Base-by-base conservation (phyloP, 2,888 invertebrate species). In the Watsonalla binaria region DNA sequence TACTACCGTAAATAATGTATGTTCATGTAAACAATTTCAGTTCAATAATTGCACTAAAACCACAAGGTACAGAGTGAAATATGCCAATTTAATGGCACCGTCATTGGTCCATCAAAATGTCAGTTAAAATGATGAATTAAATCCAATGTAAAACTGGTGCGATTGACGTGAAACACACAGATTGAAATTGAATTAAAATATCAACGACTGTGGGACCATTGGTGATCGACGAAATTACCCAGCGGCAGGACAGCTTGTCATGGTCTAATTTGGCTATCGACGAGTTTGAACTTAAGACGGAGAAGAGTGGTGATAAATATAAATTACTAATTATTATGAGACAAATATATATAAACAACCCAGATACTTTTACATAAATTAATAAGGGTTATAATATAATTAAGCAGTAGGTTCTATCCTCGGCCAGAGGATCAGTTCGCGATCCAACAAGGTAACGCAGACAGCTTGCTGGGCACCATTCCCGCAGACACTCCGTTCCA, bases 71-170 rank as follows among this genome's bases (percentile, higher is more conserved):
- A 73, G 65, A 70, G 60, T 63, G 62, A 62, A 64, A 63, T 70
- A 70, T 62, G 63, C 63, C 74, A 77, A 74, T 78, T 74, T 65
- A 62, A 69, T 61, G 66, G 54, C 55, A 54, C 63, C 64, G 75
- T 75, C 78, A 76, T 59, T 73, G 63, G 68, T 70, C 70, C 68
- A 75, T 76, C 78, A 76, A 70, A 68, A 66, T 64, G 79, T 74
- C 74, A 70, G 74, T 75, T 72, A 74, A 73, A 72, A 77, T 82
- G 74, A 81, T 76, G 72, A 76, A 80, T 82, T 78, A 76, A 81
- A 82, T 78, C 70, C 61, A 60, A 62, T 66, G 70, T 76, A 74
- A 77, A 78, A 76, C 66, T 71, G 64, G 67, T 52, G 60, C 68
- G 72, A 71, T 64, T 62, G 71, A 63, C 68, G 64, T 60, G 66